Conservation (phyloP, 92 coral and sea anemone species). For the Heliopora coerulea region DNA sequence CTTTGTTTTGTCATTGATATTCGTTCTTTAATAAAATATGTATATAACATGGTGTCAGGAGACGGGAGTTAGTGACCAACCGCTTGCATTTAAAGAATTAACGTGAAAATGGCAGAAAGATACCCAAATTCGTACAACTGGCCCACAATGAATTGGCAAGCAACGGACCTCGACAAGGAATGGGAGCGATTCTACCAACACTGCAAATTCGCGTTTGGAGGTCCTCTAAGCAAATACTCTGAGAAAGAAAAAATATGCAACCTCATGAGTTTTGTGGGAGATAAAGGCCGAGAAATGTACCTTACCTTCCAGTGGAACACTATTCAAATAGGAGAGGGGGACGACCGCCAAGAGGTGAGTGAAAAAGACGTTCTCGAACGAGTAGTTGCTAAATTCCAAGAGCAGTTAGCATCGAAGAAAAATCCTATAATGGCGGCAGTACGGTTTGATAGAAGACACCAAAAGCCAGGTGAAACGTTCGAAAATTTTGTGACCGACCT, state of each 20-base stretch:
- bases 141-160: conserved; percentile 6
- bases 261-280: conserved; percentile 52
- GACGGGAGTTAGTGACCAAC: neutral
- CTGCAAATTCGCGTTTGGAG: conserved; percentile 9
- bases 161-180: conserved; percentile 5
- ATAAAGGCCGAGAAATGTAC: conserved; percentile 48
- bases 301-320: conserved; percentile 44
- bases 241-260: conserved; percentile 48
- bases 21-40: no score
- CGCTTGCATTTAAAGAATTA: no score
- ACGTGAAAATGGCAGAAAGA: no score
- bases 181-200: conserved; percentile 21
- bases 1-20: no score
- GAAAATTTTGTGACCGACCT: conserved; percentile 55
- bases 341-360: neutral
- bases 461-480: conserved; percentile 51
- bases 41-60: conserved; percentile 39
- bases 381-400: neutral
- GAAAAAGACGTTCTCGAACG: conserved; percentile 40
- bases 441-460: conserved; percentile 52
- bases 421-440: conserved; percentile 61
- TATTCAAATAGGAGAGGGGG: conserved; percentile 34
- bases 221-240: no score
- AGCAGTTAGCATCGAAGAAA: conserved; percentile 50
- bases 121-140: no score